These are phyloP conservation scores for Drosophila conformis DNA, from an alignment of 2,888 invertebrate genomes.

Conservation along the genomic window DNA sequence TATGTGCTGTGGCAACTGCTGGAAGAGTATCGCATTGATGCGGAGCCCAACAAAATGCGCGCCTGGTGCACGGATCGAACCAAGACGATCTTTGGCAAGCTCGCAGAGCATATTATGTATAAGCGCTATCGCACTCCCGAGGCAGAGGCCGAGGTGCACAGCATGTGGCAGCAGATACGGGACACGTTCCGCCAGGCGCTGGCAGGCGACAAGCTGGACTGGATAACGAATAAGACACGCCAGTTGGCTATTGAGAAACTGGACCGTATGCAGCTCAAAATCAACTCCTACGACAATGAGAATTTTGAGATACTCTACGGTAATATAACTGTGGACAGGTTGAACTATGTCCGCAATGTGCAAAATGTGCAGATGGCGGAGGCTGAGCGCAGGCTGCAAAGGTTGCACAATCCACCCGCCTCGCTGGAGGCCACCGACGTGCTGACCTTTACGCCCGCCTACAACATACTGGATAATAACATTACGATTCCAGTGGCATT, in stretches of 20 bases:
- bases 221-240: slow-evolving; percentile 76
- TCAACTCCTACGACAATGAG: slow-evolving; percentile 75
- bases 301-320: slow-evolving; percentile 65
- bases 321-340: slow-evolving; percentile 51
- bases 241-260: slow-evolving; percentile 71
- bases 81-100: slow-evolving; percentile 74
- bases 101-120: slow-evolving; percentile 73
- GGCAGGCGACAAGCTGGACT: slow-evolving; percentile 71
- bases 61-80: slow-evolving; percentile 70
- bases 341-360: slow-evolving; percentile 73
- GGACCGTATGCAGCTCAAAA: slow-evolving; percentile 70
- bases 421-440: slow-evolving; percentile 47
- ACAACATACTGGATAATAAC: slow-evolving; percentile 70
- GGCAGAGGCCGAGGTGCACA: slow-evolving; percentile 67
- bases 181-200: slow-evolving; percentile 66
- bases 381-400: slow-evolving; percentile 20
- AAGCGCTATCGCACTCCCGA: slow-evolving; percentile 61
- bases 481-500: slow-evolving; percentile 81
- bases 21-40: slow-evolving; percentile 62
- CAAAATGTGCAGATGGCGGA: slow-evolving; percentile 58
- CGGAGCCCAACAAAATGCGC: slow-evolving; percentile 19
- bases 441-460: slow-evolving; percentile 70
- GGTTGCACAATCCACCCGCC: slow-evolving; percentile 40
- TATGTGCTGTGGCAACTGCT: slow-evolving; percentile 78
- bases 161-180: slow-evolving; percentile 77